Base-by-base conservation (phyloP, 2,888 invertebrate genomes). In the Belgica antarctica region DNA sequence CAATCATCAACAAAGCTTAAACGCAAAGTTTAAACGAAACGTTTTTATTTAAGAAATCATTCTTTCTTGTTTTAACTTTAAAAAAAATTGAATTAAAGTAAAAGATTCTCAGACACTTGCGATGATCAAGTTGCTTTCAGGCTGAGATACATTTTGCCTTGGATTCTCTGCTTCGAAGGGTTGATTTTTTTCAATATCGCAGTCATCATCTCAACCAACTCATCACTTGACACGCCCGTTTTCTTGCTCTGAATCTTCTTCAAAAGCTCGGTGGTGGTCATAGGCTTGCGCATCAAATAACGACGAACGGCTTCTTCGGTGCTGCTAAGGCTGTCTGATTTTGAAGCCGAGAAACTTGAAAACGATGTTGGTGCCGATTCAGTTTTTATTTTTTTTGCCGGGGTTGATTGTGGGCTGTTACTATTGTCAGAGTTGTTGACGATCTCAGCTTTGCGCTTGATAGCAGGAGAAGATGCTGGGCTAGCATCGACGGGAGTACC, bases 231-330 rank as follows among this genome's bases (percentile, higher is more conserved):
- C 63, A 96, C 85, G 2, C 94, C 94, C 8, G 92, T 92, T 52
- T 52, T 52, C 80, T 96, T 95, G 41, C 92, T 92, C 78, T 94
- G 95, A 82, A 97, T 95, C 82, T 97, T 97, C 73, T 94, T 94
- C 52, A 97, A 81, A 31, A 97, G 82, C 77, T 98, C 97, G 0
- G 94, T 97, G 0, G 97, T 93, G 0, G 98, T 98, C 91, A 98
- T 96, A 0, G 98, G 99, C 77, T 98, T 98, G 8, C 98, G 86
- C 79, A 92, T 90, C 31, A 99, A 82, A 81, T 99, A 98, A 15
- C 96, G 87, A 1, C 96, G 84, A 4, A 99, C 95, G 0, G 94
- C 92, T 75, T 96, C 96, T 78, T 97, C 96, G 0, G 94, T 94
- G 36, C 96, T 94, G 65, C 93, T 93, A 77, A 90, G 91, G 75